Percentiles rank a stretch among this genome's conserved stretches.
Conservation (phyloP, 2,888 invertebrate genomes). For the Emmelina monodactyla region DNA sequence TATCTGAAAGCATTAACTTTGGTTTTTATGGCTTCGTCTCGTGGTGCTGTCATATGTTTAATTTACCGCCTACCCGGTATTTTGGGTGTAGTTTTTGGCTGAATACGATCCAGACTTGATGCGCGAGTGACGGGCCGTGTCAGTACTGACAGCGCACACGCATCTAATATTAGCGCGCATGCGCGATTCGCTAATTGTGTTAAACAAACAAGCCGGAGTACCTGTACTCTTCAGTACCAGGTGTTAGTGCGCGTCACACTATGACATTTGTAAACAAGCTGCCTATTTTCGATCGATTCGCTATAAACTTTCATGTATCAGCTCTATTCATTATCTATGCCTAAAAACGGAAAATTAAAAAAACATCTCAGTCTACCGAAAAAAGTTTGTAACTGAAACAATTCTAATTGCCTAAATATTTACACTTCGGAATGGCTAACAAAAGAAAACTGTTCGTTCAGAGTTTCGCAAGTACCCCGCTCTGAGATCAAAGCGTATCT, state of each 20-base stretch:
- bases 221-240: constrained; percentile 47
- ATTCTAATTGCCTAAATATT: too few species aligned
- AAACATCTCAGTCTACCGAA: too few species aligned
- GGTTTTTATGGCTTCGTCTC: not conserved
- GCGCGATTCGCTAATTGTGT: constrained; percentile 59
- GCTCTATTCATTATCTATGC: too few species aligned
- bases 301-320: too few species aligned
- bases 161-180: constrained; percentile 47
- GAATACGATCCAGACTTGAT: constrained; percentile 43
- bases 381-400: too few species aligned
- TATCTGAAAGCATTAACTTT: not conserved
- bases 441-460: too few species aligned
- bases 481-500: constrained; percentile 22
- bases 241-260: constrained; percentile 19
- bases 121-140: constrained; percentile 51
- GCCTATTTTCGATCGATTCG: not conserved
- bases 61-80: not conserved
- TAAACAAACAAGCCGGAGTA: constrained; percentile 47
- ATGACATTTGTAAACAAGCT: not conserved
- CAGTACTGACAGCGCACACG: constrained; percentile 28
- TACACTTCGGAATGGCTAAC: too few species aligned
- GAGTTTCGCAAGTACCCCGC: constrained; percentile 3
- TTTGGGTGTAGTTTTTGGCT: constrained; percentile 13
- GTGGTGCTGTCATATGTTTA: too few species aligned
- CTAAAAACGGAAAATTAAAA: too few species aligned